Percentiles rank a stretch among this genome's conserved stretches.
These are phyloP conservation scores for Acipenser ruthenus DNA, from an alignment of 2,797 vertebrate genomes.

Conservation along the genomic window DNA sequence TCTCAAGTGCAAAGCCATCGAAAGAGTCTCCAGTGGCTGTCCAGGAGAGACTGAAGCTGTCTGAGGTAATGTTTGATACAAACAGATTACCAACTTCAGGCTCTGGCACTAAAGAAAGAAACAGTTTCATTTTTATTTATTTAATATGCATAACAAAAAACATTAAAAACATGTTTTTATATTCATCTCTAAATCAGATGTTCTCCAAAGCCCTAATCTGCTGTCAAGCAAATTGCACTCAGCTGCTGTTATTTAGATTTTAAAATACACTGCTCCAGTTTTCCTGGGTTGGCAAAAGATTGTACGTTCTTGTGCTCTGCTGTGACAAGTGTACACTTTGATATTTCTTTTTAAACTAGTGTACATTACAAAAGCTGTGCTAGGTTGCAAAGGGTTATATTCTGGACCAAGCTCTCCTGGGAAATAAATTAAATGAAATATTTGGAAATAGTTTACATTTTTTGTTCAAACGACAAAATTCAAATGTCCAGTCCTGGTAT, in stretches of 20 bases:
- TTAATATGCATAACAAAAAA: background rate
- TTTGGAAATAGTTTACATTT: too few relatives aligned
- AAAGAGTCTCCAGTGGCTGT: conserved; percentile 63
- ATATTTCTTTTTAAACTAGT: background rate
- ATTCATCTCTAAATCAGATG: background rate
- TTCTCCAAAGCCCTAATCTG: background rate
- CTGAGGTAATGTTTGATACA: conserved; percentile 73
- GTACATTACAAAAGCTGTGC: background rate
- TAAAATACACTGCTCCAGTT: background rate
- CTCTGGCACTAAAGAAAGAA: conserved; percentile 68
- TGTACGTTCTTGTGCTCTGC: background rate
- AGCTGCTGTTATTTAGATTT: background rate
- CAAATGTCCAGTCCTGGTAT: too few relatives aligned
- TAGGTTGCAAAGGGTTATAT: background rate
- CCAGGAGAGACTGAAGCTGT: conserved; percentile 87
- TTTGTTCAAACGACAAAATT: too few relatives aligned
- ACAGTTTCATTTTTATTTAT: conserved; percentile 40
- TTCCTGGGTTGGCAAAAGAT: background rate
- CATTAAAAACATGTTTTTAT: background rate
- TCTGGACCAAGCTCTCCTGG: background rate
- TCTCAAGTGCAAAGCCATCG: conserved; percentile 84
- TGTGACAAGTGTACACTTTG: background rate
- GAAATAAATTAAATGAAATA: background rate
- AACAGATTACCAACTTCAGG: conserved; percentile 71
- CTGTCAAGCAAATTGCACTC: background rate